phyloP scores from a whole-genome alignment of 2,888 invertebrate species.

The Venustoraphidia nigricollis region DNA sequence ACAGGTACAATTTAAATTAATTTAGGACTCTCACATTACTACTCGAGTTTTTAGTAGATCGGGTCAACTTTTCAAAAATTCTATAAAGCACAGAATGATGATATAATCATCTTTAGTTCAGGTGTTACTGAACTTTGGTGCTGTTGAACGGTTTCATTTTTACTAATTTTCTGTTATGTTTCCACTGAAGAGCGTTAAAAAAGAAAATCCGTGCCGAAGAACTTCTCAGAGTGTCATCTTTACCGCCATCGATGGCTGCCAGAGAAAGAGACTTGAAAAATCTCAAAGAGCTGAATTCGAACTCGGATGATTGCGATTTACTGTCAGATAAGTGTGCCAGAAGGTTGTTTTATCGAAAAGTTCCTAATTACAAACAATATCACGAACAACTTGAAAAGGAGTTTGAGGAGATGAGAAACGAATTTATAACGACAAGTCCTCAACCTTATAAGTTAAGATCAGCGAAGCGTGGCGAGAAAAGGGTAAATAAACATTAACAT shows the following conservation, averaged over 20 bases:
- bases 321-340: too few relatives aligned
- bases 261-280: conserved; percentile 28
- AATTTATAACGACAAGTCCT: conserved; percentile 36
- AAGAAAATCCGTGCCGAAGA: conserved; percentile 55
- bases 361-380: conserved; percentile 23
- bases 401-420: conserved; percentile 24
- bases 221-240: conserved; percentile 44
- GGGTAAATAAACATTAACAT: conserved; percentile 1
- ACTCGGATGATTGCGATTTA: too few relatives aligned
- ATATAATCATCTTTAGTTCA: too few relatives aligned
- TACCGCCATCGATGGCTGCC: conserved; percentile 53
- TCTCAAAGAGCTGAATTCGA: neutral
- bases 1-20: conserved; percentile 31
- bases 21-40: too few relatives aligned
- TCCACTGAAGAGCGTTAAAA: conserved; percentile 36
- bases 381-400: conserved; percentile 25
- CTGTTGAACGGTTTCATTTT: too few relatives aligned
- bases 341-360: neutral
- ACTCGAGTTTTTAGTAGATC: too few relatives aligned
- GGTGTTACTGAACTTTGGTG: too few relatives aligned
- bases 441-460: conserved; percentile 36
- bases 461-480: conserved; percentile 31
- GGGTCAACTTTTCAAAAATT: too few relatives aligned
- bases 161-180: neutral
- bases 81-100: too few relatives aligned